These are phyloP conservation scores for Agrypnia vestita DNA, from an alignment of 1,140 invertebrate species.

Conservation along the genomic window DNA sequence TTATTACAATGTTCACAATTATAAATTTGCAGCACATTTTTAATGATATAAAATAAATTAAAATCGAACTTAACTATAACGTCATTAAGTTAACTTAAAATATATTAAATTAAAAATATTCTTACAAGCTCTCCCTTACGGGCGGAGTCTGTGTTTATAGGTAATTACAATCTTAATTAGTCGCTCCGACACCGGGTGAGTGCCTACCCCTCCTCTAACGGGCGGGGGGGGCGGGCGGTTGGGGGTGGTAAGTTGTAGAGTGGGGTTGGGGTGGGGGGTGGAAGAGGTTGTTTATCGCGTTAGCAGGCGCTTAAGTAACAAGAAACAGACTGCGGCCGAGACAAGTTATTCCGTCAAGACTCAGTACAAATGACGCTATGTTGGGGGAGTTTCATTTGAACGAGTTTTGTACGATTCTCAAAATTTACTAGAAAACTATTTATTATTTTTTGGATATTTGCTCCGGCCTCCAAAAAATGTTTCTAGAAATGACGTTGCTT, in stretches of 20 bases:
- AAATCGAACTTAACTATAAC: neutral
- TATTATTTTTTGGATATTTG: no score
- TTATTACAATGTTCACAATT: no score
- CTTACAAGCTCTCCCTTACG: neutral
- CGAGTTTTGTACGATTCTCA: no score
- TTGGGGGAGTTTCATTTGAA: neutral
- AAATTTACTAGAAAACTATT: no score
- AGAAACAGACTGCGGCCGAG: constrained; percentile 44
- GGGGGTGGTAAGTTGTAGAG: no score
- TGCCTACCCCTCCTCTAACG: constrained; percentile 27
- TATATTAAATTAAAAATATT: constrained; percentile 16
- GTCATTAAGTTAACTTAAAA: neutral
- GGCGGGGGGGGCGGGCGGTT: neutral
- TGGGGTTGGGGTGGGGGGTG: neutral
- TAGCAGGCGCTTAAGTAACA: constrained; percentile 58
- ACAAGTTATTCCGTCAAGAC: constrained; percentile 30
- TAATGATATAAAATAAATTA: no score
- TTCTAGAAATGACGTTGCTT: no score
- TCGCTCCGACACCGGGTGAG: constrained; percentile 54
- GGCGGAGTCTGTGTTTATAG: constrained; percentile 37
- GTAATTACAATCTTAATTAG: constrained; percentile 61
- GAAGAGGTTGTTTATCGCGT: constrained; percentile 57
- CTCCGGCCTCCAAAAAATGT: no score
- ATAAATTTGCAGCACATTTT: no score
- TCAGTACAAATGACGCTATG: constrained; percentile 7